Percentiles rank a stretch among this genome's conserved stretches.
These are phyloP conservation scores for Coenonympha glycerion DNA, from an alignment of 2,888 invertebrate genomes.

Conservation along the genomic window DNA sequence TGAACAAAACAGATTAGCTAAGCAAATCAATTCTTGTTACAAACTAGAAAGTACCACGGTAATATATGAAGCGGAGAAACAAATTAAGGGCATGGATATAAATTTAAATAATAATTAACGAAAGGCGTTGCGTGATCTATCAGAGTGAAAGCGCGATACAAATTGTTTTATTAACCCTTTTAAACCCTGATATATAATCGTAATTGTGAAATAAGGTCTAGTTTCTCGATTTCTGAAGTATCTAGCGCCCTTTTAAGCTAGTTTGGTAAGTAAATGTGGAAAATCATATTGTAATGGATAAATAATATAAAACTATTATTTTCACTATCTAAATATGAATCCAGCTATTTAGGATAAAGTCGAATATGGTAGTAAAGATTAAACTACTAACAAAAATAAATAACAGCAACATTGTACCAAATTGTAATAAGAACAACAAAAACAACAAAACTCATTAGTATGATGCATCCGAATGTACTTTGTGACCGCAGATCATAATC, in stretches of 20 bases:
- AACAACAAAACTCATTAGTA: slow-evolving; percentile 27
- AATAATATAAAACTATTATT: no score
- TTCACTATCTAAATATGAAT: no score
- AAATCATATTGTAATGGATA: no score
- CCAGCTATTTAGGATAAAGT: no score
- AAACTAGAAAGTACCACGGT: slow-evolving; percentile 18
- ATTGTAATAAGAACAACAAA: slow-evolving; percentile 40
- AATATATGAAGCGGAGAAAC: slow-evolving; percentile 15
- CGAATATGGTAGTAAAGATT: no score
- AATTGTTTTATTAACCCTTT: slow-evolving; percentile 56
- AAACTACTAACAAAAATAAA: neutral
- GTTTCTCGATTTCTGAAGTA: neutral
- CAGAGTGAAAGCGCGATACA: slow-evolving; percentile 54
- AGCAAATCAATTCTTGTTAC: slow-evolving; percentile 11
- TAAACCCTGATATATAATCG: slow-evolving; percentile 24
- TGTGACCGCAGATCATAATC: slow-evolving; percentile 27
- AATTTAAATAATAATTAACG: slow-evolving; percentile 25
- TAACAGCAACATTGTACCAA: slow-evolving; percentile 10
- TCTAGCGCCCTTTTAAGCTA: no score
- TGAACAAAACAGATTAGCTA: no score
- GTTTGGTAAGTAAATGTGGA: no score
- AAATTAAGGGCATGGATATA: slow-evolving; percentile 25
- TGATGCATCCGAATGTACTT: slow-evolving; percentile 26
- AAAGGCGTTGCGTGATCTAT: slow-evolving; percentile 53
- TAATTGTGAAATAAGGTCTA: neutral